Percentiles rank a stretch among this genome's conserved stretches.
phyloP scores from a whole-genome alignment of 1,140 invertebrate genomes.

The Diorhabda elongata region DNA sequence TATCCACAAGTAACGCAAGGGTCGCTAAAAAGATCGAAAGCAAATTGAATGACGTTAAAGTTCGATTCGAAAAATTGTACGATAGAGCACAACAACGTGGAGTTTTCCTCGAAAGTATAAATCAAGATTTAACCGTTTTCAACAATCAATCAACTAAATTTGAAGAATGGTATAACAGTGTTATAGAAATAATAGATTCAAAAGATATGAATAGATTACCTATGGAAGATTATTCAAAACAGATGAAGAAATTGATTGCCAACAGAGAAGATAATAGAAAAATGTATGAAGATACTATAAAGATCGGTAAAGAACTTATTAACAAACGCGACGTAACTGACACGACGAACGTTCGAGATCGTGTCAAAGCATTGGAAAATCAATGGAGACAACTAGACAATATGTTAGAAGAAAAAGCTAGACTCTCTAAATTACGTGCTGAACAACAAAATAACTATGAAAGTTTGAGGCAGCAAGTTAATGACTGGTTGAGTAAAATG shows the following conservation, averaged over 20 bases:
- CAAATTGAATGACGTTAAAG: constrained; percentile 79
- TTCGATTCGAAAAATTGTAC: constrained; percentile 77
- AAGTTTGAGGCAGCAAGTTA: constrained; percentile 73
- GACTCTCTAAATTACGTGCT: constrained; percentile 73
- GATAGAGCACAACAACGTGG: constrained; percentile 74
- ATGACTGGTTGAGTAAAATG: constrained; percentile 79
- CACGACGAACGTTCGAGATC: constrained; percentile 76
- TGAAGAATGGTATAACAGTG: constrained; percentile 66
- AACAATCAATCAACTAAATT: constrained; percentile 62
- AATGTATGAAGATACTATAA: constrained; percentile 72
- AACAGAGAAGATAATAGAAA: constrained; percentile 45
- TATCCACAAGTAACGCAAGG: constrained; percentile 76
- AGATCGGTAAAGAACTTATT: constrained; percentile 77
- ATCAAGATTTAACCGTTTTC: constrained; percentile 67
- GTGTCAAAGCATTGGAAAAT: constrained; percentile 80
- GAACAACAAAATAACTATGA: constrained; percentile 85
- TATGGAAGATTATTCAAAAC: constrained; percentile 63
- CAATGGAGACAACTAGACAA: constrained; percentile 82
- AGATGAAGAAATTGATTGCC: constrained; percentile 54
- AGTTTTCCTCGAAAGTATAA: constrained; percentile 78
- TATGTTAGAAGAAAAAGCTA: constrained; percentile 76
- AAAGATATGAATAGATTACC: constrained; percentile 64
- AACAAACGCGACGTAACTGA: constrained; percentile 87
- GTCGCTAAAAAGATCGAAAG: constrained; percentile 86
- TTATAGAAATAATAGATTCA: constrained; percentile 73